Conservation (phyloP, 2,888 invertebrate species). For the Leptothorax acervorum region DNA sequence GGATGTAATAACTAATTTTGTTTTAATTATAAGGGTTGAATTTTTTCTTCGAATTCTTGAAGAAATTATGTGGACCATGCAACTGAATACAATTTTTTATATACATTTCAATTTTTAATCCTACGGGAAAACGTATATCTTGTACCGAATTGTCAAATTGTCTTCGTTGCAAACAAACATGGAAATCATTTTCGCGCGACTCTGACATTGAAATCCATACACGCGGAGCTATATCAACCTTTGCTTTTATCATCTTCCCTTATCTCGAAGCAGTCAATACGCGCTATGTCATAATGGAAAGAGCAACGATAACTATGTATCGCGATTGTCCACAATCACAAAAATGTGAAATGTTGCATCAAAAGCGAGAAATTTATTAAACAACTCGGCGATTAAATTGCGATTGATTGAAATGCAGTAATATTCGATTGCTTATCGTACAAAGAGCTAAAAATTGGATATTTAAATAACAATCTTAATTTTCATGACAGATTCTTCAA, state of each 20-base stretch:
- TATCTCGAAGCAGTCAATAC: constrained; percentile 22
- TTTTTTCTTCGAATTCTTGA: neutral
- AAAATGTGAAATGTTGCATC: neutral
- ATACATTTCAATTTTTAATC: neutral
- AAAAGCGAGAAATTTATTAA: neutral
- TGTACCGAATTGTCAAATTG: neutral
- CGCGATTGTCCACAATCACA: neutral
- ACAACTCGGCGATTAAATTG: neutral
- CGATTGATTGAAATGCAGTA: neutral
- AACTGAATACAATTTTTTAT: neutral
- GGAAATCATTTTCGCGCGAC: neutral
- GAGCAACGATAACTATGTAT: constrained; percentile 14
- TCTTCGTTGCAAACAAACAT: neutral
- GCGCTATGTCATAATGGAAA: constrained; percentile 9
- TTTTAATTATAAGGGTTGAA: neutral
- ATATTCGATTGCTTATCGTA: neutral
- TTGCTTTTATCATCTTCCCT: neutral
- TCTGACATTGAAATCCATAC: neutral
- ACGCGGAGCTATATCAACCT: neutral
- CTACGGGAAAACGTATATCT: neutral
- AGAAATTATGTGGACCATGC: neutral
- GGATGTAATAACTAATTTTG: neutral
- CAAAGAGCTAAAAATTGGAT: neutral
- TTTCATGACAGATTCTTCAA: neutral
- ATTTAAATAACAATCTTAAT: neutral